Evolutionary conservation across 37 sponge, comb jelly and placozoan genomes (phyloP).

Genomic region (Axinella damicornis): DNA sequence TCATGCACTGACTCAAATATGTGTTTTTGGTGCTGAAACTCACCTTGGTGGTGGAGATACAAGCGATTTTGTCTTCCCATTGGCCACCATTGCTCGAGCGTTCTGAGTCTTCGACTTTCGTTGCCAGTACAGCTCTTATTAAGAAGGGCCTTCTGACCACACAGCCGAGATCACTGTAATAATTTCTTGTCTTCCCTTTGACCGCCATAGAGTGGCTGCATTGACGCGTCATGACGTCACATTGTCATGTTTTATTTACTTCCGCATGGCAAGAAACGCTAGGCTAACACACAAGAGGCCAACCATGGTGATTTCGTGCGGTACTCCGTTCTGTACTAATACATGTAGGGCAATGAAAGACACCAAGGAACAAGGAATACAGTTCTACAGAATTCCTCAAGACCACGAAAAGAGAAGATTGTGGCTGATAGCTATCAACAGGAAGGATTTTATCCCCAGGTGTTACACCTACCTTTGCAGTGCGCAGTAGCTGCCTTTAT

Average conservation of each 20-base stretch:
- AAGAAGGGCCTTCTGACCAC: too few species aligned
- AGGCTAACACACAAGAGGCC: background rate
- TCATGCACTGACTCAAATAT: too few species aligned
- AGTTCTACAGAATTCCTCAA: constrained; percentile 31
- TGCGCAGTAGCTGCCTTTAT: too few species aligned
- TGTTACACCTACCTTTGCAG: constrained; percentile 44
- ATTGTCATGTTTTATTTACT: background rate
- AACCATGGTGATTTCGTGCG: background rate
- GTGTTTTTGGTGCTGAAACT: too few species aligned
- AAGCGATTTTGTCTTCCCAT: too few species aligned
- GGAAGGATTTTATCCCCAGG: constrained; percentile 42
- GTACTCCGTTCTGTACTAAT: background rate
- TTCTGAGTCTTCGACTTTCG: too few species aligned
- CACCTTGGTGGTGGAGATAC: too few species aligned
- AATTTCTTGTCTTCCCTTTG: too few species aligned
- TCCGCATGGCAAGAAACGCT: too few species aligned
- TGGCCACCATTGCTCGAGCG: too few species aligned
- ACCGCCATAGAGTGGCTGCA: background rate
- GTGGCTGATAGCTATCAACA: constrained; percentile 42
- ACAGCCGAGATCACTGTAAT: too few species aligned
- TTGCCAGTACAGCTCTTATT: too few species aligned
- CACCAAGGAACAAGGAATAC: constrained; percentile 2
- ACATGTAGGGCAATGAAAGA: background rate
- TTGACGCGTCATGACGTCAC: background rate
- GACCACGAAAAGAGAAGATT: constrained; percentile 3